phyloP scores from a whole-genome alignment of 2,113 vertebrate species.

The Argyrosomus japonicus region DNA sequence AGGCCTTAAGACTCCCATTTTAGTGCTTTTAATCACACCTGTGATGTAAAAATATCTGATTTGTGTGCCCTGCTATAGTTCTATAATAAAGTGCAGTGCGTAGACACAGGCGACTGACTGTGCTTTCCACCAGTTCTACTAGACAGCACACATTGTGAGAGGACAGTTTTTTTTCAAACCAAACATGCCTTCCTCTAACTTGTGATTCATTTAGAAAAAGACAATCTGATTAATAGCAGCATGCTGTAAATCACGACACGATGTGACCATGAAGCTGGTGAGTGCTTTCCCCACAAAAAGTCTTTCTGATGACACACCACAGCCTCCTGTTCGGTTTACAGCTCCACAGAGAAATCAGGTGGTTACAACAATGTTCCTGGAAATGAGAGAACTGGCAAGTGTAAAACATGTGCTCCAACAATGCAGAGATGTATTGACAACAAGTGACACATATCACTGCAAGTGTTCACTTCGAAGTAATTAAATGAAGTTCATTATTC shows the following conservation, averaged over 20 bases:
- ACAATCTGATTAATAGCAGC: constrained; percentile 6
- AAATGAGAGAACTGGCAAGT: constrained; percentile 4
- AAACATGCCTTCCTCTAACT: background rate
- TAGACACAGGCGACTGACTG: background rate
- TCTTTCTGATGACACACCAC: background rate
- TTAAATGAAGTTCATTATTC: constrained; percentile 11
- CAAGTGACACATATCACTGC: background rate
- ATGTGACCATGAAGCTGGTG: background rate
- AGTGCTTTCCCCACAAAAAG: constrained; percentile 24
- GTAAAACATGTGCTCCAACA: background rate
- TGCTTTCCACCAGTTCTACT: background rate
- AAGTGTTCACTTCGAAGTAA: constrained; percentile 8
- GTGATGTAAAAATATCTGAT: background rate
- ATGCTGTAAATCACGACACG: background rate
- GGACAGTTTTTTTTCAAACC: background rate
- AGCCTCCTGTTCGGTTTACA: background rate
- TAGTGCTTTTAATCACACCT: background rate
- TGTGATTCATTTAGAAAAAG: background rate
- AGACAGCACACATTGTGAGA: background rate
- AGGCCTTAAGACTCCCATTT: background rate
- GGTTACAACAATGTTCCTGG: background rate
- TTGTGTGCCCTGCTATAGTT: background rate
- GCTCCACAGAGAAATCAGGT: constrained; percentile 25
- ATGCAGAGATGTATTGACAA: background rate
- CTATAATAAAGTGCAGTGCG: background rate